A percentile compares a stretch with the other conserved stretches of the same genome.
Evolutionary conservation across 2,888 invertebrate genomes (phyloP).

Genomic region (Fragum sueziense): DNA sequence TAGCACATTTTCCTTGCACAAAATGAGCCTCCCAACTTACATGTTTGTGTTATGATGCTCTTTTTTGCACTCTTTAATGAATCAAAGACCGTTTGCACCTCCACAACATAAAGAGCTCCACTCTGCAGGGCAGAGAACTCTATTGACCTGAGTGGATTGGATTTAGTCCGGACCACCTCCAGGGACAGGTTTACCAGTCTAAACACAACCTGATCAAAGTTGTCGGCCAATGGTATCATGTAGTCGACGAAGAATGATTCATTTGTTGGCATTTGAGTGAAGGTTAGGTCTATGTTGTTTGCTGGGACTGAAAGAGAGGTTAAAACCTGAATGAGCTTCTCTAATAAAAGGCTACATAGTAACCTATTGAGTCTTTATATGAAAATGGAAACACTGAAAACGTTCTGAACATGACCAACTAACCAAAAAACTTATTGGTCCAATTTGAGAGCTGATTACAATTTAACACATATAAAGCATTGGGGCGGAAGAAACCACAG

Average conservation of each 20-base stretch:
- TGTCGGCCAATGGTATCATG: slow-evolving; percentile 50
- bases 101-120: slow-evolving; percentile 65
- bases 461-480: too few relatives aligned
- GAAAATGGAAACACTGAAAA: too few relatives aligned
- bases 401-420: too few relatives aligned
- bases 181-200: slow-evolving; percentile 45
- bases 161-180: slow-evolving; percentile 53
- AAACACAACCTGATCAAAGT: slow-evolving; percentile 67
- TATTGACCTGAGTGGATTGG: slow-evolving; percentile 50
- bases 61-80: slow-evolving; percentile 59
- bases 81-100: slow-evolving; percentile 65
- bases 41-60: slow-evolving; percentile 60
- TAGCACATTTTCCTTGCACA: too few relatives aligned
- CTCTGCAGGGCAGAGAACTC: slow-evolving; percentile 62
- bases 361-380: too few relatives aligned
- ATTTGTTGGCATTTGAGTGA: slow-evolving; percentile 35
- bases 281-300: slow-evolving; percentile 37
- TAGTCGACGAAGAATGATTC: slow-evolving; percentile 61
- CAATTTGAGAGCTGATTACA: too few relatives aligned
- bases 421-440: too few relatives aligned
- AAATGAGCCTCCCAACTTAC: too few relatives aligned
- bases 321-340: too few relatives aligned
- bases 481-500: too few relatives aligned
- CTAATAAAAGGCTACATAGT: too few relatives aligned
- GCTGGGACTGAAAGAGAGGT: slow-evolving; percentile 52